Evolutionary conservation across 2,113 vertebrate species (phyloP).

Genomic region (Cebus imitator): DNA sequence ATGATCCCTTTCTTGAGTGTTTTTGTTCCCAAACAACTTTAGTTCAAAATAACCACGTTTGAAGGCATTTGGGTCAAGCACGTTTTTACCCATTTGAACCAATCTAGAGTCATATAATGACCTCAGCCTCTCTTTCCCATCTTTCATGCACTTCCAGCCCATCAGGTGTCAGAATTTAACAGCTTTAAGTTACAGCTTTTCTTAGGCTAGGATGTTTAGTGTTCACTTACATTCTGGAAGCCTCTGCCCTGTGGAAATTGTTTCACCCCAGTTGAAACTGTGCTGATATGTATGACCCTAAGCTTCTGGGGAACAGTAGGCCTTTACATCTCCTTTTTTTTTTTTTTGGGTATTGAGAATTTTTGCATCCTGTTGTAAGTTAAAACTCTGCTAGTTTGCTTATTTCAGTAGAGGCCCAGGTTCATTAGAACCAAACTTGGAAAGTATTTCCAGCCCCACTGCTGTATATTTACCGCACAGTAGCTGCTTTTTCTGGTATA

Average conservation of each 20-base stretch:
- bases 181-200: neutral
- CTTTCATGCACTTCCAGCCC: neutral
- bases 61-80: neutral
- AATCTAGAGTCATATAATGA: neutral
- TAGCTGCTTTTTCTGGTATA: neutral
- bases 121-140: neutral
- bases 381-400: constrained; percentile 14
- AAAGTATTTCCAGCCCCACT: neutral
- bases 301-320: neutral
- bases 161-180: neutral
- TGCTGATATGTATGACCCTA: neutral
- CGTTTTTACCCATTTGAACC: constrained; percentile 28
- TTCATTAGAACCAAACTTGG: constrained; percentile 12
- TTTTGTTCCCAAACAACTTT: constrained; percentile 31
- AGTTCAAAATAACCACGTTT: neutral
- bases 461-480: neutral
- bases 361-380: neutral
- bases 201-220: neutral
- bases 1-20: neutral
- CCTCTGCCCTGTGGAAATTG: neutral
- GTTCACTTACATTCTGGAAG: neutral
- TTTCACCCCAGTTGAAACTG: neutral
- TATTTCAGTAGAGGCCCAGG: neutral
- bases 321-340: constrained; percentile 19
- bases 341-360: neutral